Evolutionary conservation across 1,140 invertebrate species (phyloP), one percentile per base, ranked within the genome.

Genomic region (Vanessa tameamea): DNA sequence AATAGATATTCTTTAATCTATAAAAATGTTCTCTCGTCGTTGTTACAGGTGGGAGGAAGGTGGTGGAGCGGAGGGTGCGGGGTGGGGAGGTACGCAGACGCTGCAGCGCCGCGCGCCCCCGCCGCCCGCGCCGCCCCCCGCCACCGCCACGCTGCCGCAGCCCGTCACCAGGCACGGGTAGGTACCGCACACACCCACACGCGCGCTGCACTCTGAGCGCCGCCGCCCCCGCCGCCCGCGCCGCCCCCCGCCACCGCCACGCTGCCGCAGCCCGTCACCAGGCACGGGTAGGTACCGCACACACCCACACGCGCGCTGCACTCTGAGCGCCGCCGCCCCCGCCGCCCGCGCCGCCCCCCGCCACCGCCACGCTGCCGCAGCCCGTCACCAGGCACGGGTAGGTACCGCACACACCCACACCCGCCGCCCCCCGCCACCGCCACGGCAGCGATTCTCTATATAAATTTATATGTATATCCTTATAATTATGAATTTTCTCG

Each of bases 121-220:
- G 26, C 77, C 86, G 78, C 76, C 75, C 65, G 80, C 82, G 53
- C 81, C 83, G 63, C 85, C 83, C 15, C 82, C 87, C 78, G 84
- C 87, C 83, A 86, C 89, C 78, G 84, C 86, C 81, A 89, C 89
- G 47, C 84, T 91, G 78, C 89, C 89, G 72, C 87, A 88, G 78
- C 87, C 87, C 73, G 87, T 86, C 84, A 87, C 87, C 57, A 78
- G 83, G 12, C 75, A 77, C 74, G 63, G 67, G 78, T 77, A 48
- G 57, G 67, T 64, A 50, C 55, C 1, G 59, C 47, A 9, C 4
- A 12, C 20, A 65, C 48, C 1, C 15, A 14, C 13, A 50, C 48
- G 4, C 11, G 3, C 51, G 8, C 4, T 15, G 16, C 51, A 31
- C 26, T 20, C 20, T 20, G 20, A 88, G 81, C 85, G 86, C 9